A percentile compares a stretch with the other conserved stretches of the same genome.
Evolutionary conservation across 2,797 vertebrate genomes (phyloP).

Genomic region (Schizothorax lantsangensis): DNA sequence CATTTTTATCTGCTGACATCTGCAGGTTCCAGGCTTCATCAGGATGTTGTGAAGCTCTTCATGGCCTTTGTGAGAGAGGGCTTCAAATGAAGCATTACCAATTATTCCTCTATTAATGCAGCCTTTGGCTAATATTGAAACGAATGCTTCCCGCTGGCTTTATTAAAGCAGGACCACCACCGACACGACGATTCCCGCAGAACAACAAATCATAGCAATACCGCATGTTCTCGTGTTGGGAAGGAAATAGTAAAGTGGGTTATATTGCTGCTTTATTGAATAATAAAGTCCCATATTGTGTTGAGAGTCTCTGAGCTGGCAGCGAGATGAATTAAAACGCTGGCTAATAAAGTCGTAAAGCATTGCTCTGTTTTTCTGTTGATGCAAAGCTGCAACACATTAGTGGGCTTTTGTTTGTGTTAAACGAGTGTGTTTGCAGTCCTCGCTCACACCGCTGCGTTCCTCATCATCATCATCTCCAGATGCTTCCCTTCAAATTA

Average conservation of each 20-base stretch:
- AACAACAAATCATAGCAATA: conserved; percentile 37
- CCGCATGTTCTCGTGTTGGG: conserved; percentile 61
- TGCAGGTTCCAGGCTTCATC: conserved; percentile 25
- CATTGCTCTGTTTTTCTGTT: conserved; percentile 62
- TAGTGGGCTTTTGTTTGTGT: conserved; percentile 62
- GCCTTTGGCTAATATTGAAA: conserved; percentile 37
- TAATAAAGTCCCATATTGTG: conserved; percentile 59
- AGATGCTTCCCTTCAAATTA: conserved; percentile 79
- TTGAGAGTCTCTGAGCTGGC: conserved; percentile 57
- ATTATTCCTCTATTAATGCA: conserved; percentile 54
- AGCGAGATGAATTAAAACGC: conserved; percentile 54
- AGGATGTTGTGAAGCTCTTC: conserved; percentile 44
- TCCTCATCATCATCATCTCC: conserved; percentile 70
- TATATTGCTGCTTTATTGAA: conserved; percentile 67
- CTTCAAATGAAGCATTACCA: conserved; percentile 57
- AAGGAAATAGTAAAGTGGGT: conserved; percentile 70
- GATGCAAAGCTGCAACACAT: conserved; percentile 61
- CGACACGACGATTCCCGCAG: conserved; percentile 12
- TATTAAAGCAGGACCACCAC: conserved; percentile 45
- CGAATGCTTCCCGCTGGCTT: conserved; percentile 20
- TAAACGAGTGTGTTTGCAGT: conserved; percentile 59
- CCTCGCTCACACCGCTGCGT: neutral
- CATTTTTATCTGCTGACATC: conserved; percentile 54
- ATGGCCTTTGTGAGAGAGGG: conserved; percentile 42
- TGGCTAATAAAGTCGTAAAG: conserved; percentile 57